phyloP scores from a whole-genome alignment of 2,113 vertebrate genomes.

The Aegypius monachus region DNA sequence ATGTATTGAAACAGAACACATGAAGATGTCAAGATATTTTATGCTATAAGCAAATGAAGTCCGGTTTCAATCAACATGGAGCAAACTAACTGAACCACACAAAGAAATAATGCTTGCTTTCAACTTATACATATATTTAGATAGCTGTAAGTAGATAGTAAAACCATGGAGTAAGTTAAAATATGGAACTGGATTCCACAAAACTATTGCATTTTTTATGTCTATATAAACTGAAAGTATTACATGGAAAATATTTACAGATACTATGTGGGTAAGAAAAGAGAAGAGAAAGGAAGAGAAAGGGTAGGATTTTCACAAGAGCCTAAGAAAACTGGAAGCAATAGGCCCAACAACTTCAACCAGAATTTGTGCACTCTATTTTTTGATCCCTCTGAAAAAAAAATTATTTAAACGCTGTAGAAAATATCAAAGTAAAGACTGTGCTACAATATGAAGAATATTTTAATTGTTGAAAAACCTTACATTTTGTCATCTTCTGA shows the following conservation, averaged over 20 bases:
- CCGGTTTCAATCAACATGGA: background rate
- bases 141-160: background rate
- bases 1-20: background rate
- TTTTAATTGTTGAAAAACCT: background rate
- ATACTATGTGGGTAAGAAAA: background rate
- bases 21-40: background rate
- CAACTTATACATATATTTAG: background rate
- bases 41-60: background rate
- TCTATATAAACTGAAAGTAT: background rate
- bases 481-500: constrained; percentile 60
- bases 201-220: background rate
- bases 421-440: background rate
- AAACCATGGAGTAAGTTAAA: background rate
- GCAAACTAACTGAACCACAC: background rate
- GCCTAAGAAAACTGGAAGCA: background rate
- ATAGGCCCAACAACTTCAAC: background rate
- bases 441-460: background rate
- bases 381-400: background rate
- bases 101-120: background rate
- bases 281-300: background rate
- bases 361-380: background rate
- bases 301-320: background rate
- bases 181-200: background rate
- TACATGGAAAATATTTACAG: background rate
- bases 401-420: background rate